phyloP scores from a whole-genome alignment of 2,888 invertebrate genomes.

The Myathropa florea region DNA sequence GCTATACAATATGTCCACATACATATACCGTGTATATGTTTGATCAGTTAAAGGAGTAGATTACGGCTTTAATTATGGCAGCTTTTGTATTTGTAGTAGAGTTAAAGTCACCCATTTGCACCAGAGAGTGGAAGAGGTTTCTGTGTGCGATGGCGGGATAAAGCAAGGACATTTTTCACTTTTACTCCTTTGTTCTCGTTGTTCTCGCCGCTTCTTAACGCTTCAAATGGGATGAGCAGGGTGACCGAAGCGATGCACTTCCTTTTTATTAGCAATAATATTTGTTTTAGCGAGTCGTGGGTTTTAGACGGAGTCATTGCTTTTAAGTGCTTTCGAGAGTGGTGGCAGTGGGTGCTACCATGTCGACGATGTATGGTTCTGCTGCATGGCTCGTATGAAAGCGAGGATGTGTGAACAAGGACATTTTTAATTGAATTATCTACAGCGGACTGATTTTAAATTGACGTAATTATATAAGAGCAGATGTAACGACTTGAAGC shows the following conservation, averaged over 20 bases:
- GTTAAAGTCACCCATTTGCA: slow-evolving; percentile 23
- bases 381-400: background rate
- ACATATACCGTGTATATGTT: slow-evolving; percentile 3
- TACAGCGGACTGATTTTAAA: slow-evolving; percentile 35
- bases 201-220: slow-evolving; percentile 11
- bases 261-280: slow-evolving; percentile 39
- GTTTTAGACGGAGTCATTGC: slow-evolving; percentile 27
- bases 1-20: background rate
- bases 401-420: slow-evolving; percentile 32
- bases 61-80: slow-evolving; percentile 60
- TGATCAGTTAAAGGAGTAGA: slow-evolving; percentile 48
- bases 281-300: slow-evolving; percentile 16
- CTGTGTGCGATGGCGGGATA: background rate
- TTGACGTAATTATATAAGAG: slow-evolving; percentile 1
- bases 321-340: slow-evolving; percentile 27
- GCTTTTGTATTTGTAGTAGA: slow-evolving; percentile 39
- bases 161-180: slow-evolving; percentile 24
- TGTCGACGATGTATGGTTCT: background rate
- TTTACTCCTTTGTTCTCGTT: slow-evolving; percentile 6
- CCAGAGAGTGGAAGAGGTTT: background rate
- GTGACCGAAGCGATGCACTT: slow-evolving; percentile 29
- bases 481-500: background rate
- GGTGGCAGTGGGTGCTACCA: background rate
- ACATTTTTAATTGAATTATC: slow-evolving; percentile 53
- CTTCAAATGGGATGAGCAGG: slow-evolving; percentile 11